Percentiles rank a stretch among this genome's conserved stretches.
phyloP scores from a whole-genome alignment of 2,797 vertebrate genomes.

The Fistularia tabacaria region DNA sequence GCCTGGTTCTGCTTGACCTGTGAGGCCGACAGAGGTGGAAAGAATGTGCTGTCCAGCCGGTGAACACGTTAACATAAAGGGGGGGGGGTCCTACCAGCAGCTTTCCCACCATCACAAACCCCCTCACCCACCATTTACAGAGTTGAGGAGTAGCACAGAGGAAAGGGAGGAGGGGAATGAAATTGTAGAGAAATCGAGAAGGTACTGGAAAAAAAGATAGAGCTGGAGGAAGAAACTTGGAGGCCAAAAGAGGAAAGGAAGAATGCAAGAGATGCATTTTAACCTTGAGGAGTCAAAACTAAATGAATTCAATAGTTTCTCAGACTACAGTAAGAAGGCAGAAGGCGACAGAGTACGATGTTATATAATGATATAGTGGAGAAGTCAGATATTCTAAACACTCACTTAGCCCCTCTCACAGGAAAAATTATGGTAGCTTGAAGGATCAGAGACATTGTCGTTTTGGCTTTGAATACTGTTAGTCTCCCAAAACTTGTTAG shows the following conservation, averaged over 20 bases:
- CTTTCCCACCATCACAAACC: conserved; percentile 57
- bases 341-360: no score
- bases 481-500: no score
- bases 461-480: no score
- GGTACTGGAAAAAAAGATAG: conserved; percentile 10
- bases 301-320: no score
- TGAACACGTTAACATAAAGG: conserved; percentile 71
- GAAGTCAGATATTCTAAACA: no score
- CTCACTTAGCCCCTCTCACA: no score
- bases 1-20: conserved; percentile 70
- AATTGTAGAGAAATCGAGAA: conserved; percentile 50
- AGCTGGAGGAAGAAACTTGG: conserved; percentile 3
- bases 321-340: no score
- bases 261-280: no score
- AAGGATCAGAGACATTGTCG: no score
- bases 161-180: conserved; percentile 40
- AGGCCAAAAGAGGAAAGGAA: background rate
- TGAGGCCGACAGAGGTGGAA: conserved; percentile 75
- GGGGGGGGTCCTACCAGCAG: conserved; percentile 50
- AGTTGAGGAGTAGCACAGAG: conserved; percentile 21
- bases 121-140: conserved; percentile 42
- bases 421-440: no score
- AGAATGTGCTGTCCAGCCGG: conserved; percentile 77
- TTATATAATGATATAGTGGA: no score
- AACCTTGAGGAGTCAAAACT: background rate